Percentiles rank a stretch among this genome's conserved stretches.
These are phyloP conservation scores for Tethea ocularis DNA, from an alignment of 2,888 invertebrate genomes.

Conservation along the genomic window DNA sequence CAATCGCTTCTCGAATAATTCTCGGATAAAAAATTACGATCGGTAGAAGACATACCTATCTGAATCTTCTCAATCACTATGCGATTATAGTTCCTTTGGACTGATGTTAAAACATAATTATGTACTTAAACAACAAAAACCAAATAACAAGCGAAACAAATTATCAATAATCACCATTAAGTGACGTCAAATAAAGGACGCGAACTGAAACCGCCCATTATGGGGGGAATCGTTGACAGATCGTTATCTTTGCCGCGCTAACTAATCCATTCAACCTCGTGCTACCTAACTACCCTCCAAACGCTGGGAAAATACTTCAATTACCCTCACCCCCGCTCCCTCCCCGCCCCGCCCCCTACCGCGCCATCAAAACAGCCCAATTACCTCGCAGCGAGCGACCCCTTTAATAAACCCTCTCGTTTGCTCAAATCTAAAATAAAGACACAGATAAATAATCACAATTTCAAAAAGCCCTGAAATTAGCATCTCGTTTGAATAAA, in stretches of 20 bases:
- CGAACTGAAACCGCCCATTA: slow-evolving; percentile 38
- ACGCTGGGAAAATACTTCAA: slow-evolving; percentile 76
- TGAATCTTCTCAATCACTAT: too few species aligned
- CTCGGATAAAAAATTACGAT: too few species aligned
- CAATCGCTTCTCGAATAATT: too few species aligned
- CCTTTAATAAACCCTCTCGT: slow-evolving; percentile 75
- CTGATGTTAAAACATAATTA: too few species aligned
- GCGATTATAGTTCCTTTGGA: too few species aligned
- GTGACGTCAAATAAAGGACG: slow-evolving; percentile 12
- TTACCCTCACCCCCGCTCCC: slow-evolving; percentile 49
- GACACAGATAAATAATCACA: slow-evolving; percentile 72
- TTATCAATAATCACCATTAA: slow-evolving; percentile 15
- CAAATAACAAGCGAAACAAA: slow-evolving; percentile 15
- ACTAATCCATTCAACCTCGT: slow-evolving; percentile 70
- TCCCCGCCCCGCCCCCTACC: slow-evolving; percentile 35
- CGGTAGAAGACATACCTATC: too few species aligned
- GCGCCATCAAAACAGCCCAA: slow-evolving; percentile 77
- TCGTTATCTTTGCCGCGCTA: slow-evolving; percentile 68
- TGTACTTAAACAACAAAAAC: not conserved
- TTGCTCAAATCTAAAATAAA: slow-evolving; percentile 71
- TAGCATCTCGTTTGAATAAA: slow-evolving; percentile 80
- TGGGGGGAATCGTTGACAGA: slow-evolving; percentile 54
- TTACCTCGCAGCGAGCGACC: slow-evolving; percentile 64
- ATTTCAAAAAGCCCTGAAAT: slow-evolving; percentile 71
- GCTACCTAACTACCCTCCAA: slow-evolving; percentile 62